phyloP scores from a whole-genome alignment of 2,888 invertebrate species.

The Lepidonotus clava region DNA sequence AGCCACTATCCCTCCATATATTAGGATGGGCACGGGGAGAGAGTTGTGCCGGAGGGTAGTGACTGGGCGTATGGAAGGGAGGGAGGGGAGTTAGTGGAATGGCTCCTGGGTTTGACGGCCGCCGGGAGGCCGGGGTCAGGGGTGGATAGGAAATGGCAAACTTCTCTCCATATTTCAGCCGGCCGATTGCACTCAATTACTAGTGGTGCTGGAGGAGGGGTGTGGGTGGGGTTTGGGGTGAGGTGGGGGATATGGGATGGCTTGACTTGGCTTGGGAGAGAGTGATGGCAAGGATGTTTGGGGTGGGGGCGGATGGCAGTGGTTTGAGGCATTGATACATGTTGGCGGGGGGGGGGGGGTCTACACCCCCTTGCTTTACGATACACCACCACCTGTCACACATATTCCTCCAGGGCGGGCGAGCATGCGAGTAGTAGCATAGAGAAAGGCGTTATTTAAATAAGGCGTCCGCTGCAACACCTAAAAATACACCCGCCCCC shows the following conservation, averaged over 20 bases:
- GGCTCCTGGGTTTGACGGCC: neutral
- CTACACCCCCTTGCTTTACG: too few species aligned
- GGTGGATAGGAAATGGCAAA: neutral
- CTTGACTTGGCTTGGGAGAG: too few species aligned
- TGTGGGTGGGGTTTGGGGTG: too few species aligned
- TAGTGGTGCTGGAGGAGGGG: neutral
- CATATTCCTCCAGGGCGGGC: neutral
- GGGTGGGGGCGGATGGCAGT: too few species aligned
- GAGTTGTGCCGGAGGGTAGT: neutral
- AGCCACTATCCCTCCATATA: slow-evolving; percentile 5
- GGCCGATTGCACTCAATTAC: slow-evolving; percentile 27
- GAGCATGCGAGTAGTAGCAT: neutral
- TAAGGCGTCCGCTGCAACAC: neutral
- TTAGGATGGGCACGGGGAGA: neutral
- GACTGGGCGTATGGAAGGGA: too few species aligned
- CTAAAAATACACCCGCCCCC: neutral
- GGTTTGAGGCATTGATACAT: too few species aligned
- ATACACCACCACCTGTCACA: neutral
- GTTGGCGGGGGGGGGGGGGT: too few species aligned
- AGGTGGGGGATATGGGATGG: too few species aligned
- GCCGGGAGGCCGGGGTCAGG: slow-evolving; percentile 10
- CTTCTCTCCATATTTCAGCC: slow-evolving; percentile 37
- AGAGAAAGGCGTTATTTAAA: too few species aligned
- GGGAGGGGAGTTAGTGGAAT: too few species aligned
- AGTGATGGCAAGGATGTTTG: too few species aligned